These are phyloP conservation scores for Rhombomys opimus DNA, from an alignment of 2,113 vertebrate species.

Conservation along the genomic window DNA sequence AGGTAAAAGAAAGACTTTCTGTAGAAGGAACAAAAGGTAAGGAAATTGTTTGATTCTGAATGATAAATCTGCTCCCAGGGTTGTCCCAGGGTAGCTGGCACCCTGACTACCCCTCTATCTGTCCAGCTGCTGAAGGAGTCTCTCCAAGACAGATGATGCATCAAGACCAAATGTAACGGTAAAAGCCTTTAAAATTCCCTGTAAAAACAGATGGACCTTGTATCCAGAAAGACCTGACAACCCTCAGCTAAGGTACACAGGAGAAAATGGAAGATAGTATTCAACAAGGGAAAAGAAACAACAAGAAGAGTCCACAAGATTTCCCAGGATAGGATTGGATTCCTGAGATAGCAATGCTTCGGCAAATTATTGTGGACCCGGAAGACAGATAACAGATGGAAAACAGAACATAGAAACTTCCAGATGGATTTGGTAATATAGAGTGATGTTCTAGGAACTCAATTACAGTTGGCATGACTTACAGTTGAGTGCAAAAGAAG, in stretches of 20 bases:
- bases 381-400: background rate
- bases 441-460: background rate
- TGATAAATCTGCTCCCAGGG: background rate
- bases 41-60: background rate
- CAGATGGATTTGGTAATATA: background rate
- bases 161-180: background rate
- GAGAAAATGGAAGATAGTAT: background rate
- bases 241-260: background rate
- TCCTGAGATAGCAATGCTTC: background rate
- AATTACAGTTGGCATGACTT: background rate
- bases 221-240: background rate
- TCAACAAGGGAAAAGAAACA: background rate
- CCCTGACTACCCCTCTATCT: background rate
- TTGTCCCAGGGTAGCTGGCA: background rate
- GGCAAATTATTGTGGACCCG: background rate
- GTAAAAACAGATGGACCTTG: background rate
- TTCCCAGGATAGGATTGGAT: background rate
- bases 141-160: background rate
- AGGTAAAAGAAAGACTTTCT: background rate
- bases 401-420: background rate
- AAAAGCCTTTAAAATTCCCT: background rate
- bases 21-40: constrained; percentile 12
- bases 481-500: background rate
- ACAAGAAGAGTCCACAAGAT: background rate
- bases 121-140: background rate